Evolutionary conservation across 2,888 invertebrate genomes (phyloP).

Genomic region (Volucella inanis): DNA sequence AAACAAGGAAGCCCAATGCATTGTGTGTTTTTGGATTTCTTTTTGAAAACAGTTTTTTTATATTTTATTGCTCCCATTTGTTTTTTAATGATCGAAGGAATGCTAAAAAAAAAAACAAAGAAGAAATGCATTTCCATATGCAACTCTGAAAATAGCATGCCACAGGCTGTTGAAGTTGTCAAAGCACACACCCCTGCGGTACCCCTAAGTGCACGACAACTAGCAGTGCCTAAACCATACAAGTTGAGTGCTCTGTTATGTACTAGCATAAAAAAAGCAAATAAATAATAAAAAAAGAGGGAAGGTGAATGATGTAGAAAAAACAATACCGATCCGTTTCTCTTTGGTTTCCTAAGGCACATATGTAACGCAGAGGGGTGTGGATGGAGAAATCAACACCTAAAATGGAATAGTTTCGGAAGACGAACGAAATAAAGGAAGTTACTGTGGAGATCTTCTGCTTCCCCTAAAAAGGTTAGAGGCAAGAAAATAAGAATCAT

Average conservation of each 20-base stretch:
- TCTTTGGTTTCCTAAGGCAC: constrained; percentile 43
- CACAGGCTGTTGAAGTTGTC: constrained; percentile 51
- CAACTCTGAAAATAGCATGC: constrained; percentile 54
- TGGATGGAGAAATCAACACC: constrained; percentile 23
- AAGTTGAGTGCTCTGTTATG: constrained; percentile 18
- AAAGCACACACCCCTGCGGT: constrained; percentile 15
- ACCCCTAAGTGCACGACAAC: constrained; percentile 3
- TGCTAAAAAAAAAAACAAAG: not conserved
- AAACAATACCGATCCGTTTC: constrained; percentile 43
- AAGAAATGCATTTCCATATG: constrained; percentile 61
- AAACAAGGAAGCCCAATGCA: constrained; percentile 27
- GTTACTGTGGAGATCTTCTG: constrained; percentile 45
- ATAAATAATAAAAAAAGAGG: constrained; percentile 60
- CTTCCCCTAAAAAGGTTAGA: constrained; percentile 43
- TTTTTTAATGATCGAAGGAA: constrained; percentile 41
- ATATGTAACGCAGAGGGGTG: constrained; percentile 43
- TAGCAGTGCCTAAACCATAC: constrained; percentile 7
- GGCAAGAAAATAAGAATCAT: constrained; percentile 5
- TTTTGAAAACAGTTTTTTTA: not conserved
- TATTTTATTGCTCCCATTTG: constrained; percentile 40
- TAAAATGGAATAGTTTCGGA: not conserved
- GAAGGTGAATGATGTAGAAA: constrained; percentile 50
- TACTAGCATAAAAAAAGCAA: constrained; percentile 44
- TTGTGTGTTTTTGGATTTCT: constrained; percentile 20
- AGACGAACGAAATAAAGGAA: constrained; percentile 10